Evolutionary conservation across 2,113 vertebrate species (phyloP).

Genomic region (Pagrus major): DNA sequence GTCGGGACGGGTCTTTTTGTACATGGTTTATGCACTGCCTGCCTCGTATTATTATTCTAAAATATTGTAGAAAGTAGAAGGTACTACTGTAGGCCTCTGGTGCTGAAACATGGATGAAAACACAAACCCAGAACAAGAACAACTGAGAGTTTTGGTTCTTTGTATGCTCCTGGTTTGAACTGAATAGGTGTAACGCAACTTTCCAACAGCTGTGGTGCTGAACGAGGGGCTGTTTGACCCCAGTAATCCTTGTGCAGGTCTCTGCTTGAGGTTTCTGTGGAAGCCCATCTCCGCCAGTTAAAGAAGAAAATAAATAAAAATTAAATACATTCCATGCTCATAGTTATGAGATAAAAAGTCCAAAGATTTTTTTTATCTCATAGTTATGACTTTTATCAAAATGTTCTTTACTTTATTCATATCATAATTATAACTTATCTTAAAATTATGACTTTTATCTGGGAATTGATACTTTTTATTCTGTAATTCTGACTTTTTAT

Average conservation of each 20-base stretch:
- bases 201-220: constrained; percentile 16
- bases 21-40: constrained; percentile 90
- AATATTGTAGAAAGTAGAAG: constrained; percentile 85
- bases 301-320: too few species aligned
- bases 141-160: constrained; percentile 1
- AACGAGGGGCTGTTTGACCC: not conserved
- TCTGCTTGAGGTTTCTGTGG: not conserved
- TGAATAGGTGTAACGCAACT: constrained; percentile 10
- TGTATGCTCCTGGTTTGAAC: not conserved
- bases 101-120: constrained; percentile 77
- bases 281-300: too few species aligned
- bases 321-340: too few species aligned
- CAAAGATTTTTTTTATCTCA: too few species aligned
- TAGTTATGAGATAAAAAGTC: too few species aligned
- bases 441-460: too few species aligned
- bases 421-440: too few species aligned
- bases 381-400: too few species aligned
- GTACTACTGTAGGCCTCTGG: constrained; percentile 76
- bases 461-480: too few species aligned
- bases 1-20: constrained; percentile 79
- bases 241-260: not conserved
- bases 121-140: constrained; percentile 9
- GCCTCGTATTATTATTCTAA: constrained; percentile 85
- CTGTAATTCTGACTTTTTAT: too few species aligned
- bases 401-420: too few species aligned